These are phyloP conservation scores for Paramuricea clavata DNA, from an alignment of 92 coral and sea anemone genomes.

Conservation along the genomic window DNA sequence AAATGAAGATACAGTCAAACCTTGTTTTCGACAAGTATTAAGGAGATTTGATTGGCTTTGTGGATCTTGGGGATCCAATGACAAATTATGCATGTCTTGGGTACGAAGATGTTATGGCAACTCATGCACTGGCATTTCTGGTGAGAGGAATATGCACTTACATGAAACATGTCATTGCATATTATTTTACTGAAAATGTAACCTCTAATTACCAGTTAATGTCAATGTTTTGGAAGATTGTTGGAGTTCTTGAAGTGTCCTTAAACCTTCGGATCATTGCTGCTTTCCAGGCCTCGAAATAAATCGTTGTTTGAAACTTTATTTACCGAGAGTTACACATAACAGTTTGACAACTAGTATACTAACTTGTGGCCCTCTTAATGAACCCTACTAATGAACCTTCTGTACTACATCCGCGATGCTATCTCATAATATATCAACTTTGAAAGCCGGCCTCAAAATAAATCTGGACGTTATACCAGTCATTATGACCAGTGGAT, in stretches of 20 bases:
- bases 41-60: not conserved
- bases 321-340: too few relatives aligned
- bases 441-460: too few relatives aligned
- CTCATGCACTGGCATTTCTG: conserved; percentile 1
- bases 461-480: too few relatives aligned
- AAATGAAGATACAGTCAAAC: not conserved
- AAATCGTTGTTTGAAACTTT: too few relatives aligned
- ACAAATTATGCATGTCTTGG: not conserved
- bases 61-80: not conserved
- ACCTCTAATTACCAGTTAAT: not conserved
- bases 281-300: too few relatives aligned
- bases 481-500: too few relatives aligned
- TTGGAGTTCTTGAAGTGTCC: not conserved
- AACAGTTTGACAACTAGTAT: too few relatives aligned
- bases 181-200: not conserved
- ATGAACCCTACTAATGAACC: too few relatives aligned
- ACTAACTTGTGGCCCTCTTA: too few relatives aligned
- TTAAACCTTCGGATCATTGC: not conserved
- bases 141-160: not conserved
- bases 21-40: not conserved
- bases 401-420: too few relatives aligned
- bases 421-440: too few relatives aligned
- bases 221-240: conserved; percentile 6
- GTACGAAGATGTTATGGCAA: not conserved
- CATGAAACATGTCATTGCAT: conserved; percentile 14